Percentiles rank a stretch among this genome's conserved stretches.
These are phyloP conservation scores for Melozone crissalis DNA, from an alignment of 2,113 vertebrate species.

Conservation along the genomic window DNA sequence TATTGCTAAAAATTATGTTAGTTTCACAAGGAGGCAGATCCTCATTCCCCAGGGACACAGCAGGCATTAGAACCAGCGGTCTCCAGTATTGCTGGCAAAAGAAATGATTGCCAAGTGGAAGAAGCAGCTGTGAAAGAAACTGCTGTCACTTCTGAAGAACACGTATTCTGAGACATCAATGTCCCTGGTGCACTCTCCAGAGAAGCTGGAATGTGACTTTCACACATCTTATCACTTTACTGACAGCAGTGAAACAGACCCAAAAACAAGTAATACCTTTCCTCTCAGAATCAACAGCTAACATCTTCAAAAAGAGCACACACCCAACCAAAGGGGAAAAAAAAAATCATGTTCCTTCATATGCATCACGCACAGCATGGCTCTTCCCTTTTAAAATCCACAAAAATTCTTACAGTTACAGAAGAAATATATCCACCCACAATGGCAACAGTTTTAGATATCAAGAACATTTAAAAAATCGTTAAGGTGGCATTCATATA, in stretches of 20 bases:
- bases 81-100: neutral
- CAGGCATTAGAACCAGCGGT: neutral
- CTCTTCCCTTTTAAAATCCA: neutral
- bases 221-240: neutral
- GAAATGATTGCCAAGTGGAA: neutral
- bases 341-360: neutral
- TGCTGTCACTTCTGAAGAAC: neutral
- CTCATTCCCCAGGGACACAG: neutral
- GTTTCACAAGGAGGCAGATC: neutral
- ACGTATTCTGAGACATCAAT: neutral
- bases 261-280: neutral
- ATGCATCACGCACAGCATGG: neutral
- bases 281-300: neutral
- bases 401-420: neutral
- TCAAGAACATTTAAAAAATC: neutral
- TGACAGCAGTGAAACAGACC: neutral
- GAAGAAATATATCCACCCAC: neutral
- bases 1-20: neutral
- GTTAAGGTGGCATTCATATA: neutral
- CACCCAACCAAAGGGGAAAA: neutral
- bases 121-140: neutral
- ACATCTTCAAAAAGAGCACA: neutral
- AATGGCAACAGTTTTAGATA: neutral
- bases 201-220: neutral
- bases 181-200: neutral